Conservation (phyloP, 2,888 invertebrate genomes). For the Lottia gigantea region DNA sequence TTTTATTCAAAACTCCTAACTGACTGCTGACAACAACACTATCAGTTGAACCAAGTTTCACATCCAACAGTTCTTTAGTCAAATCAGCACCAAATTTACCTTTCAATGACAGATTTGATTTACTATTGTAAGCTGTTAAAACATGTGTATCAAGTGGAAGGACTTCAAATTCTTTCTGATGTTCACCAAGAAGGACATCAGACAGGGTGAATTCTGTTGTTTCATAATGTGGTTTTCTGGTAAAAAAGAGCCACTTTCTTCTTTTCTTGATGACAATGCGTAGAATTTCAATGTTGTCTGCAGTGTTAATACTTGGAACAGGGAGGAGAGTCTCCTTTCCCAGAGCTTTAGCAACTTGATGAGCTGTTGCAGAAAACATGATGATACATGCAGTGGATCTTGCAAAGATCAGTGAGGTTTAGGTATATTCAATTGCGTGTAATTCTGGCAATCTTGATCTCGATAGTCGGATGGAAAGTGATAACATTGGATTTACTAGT, state of each 20-base stretch:
- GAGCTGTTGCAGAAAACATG: slow-evolving; percentile 47
- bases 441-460: too few relatives aligned
- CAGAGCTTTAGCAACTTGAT: slow-evolving; percentile 42
- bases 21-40: slow-evolving; percentile 33
- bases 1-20: slow-evolving; percentile 27
- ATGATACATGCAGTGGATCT: too few relatives aligned
- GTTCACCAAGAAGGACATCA: slow-evolving; percentile 21
- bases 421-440: neutral
- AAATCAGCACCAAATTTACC: slow-evolving; percentile 47
- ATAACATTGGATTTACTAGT: too few relatives aligned
- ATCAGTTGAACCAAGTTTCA: slow-evolving; percentile 37
- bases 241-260: slow-evolving; percentile 25
- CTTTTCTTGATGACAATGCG: slow-evolving; percentile 39
- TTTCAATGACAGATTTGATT: slow-evolving; percentile 39
- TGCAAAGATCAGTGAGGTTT: too few relatives aligned
- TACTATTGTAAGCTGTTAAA: slow-evolving; percentile 26
- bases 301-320: slow-evolving; percentile 39
- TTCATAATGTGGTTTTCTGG: slow-evolving; percentile 26
- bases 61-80: slow-evolving; percentile 39
- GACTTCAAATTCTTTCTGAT: neutral
- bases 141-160: slow-evolving; percentile 13
- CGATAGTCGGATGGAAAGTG: too few relatives aligned
- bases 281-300: slow-evolving; percentile 39
- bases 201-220: slow-evolving; percentile 30
- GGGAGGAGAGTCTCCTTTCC: slow-evolving; percentile 42